phyloP scores from a whole-genome alignment of 1,140 invertebrate species.

The Tetramorium alpestre region DNA sequence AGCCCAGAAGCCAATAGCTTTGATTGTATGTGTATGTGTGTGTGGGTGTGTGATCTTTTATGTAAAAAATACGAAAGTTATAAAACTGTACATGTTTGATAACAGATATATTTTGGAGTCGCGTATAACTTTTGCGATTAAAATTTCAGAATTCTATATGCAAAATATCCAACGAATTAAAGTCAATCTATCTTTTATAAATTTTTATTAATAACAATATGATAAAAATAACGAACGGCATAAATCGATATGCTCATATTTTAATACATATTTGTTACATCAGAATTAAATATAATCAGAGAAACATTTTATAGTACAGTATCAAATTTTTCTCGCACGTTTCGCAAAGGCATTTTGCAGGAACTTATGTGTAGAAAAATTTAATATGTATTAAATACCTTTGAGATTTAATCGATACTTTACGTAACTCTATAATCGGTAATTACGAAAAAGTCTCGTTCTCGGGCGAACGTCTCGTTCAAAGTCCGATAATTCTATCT shows the following conservation, averaged over 20 bases:
- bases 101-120: not conserved
- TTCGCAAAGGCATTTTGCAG: not conserved
- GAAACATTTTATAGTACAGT: not conserved
- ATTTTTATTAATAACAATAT: not conserved
- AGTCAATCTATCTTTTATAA: not conserved
- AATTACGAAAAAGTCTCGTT: not conserved
- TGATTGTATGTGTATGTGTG: not conserved
- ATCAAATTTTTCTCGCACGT: not conserved
- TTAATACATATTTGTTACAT: not conserved
- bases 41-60: not conserved
- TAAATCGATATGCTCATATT: not conserved
- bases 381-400: not conserved
- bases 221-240: not conserved
- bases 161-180: not conserved
- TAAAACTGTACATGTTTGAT: not conserved
- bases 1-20: not conserved
- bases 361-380: not conserved
- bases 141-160: too few species aligned
- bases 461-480: not conserved
- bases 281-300: not conserved
- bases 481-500: constrained; percentile 1
- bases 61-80: not conserved
- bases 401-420: not conserved
- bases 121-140: not conserved
- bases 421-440: not conserved